A percentile compares a stretch with the other conserved stretches of the same genome.
phyloP scores from a whole-genome alignment of 2,888 invertebrate species.

The Pristionchus entomophagus region DNA sequence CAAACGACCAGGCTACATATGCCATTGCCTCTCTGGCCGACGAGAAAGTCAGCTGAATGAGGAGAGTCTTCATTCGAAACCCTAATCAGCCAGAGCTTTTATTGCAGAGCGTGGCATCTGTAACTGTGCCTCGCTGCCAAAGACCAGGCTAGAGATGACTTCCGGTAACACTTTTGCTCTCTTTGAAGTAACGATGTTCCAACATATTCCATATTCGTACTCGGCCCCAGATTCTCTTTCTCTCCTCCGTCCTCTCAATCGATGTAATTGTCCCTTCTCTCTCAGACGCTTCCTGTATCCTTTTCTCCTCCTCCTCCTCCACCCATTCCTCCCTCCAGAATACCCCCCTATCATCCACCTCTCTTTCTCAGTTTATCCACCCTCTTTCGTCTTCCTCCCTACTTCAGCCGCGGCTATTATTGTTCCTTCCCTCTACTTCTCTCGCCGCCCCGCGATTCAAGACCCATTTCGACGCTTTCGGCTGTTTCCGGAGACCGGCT shows the following conservation, averaged over 20 bases:
- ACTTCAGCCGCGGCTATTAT: constrained; percentile 24
- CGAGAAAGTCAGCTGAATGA: too few relatives aligned
- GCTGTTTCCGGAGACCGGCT: background rate
- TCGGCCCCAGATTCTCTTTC: background rate
- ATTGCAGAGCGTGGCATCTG: too few relatives aligned
- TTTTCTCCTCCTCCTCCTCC: background rate
- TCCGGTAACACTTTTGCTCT: too few relatives aligned
- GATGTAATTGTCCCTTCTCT: constrained; percentile 16
- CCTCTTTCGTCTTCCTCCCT: constrained; percentile 16
- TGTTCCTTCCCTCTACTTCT: background rate
- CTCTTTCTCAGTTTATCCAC: constrained; percentile 23
- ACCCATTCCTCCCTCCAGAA: background rate
- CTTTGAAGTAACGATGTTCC: too few relatives aligned
- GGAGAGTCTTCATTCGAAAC: too few relatives aligned
- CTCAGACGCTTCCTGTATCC: background rate
- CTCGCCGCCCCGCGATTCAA: background rate
- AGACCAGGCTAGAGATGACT: too few relatives aligned
- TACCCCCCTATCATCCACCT: constrained; percentile 34
- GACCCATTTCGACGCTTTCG: background rate
- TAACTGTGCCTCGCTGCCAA: too few relatives aligned
- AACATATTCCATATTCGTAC: too few relatives aligned
- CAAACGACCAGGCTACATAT: too few relatives aligned
- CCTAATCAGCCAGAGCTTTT: too few relatives aligned
- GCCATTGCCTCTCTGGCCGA: too few relatives aligned
- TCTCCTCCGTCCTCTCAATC: background rate